Conservation (phyloP, 2,797 vertebrate genomes). For the Mycteria americana region DNA sequence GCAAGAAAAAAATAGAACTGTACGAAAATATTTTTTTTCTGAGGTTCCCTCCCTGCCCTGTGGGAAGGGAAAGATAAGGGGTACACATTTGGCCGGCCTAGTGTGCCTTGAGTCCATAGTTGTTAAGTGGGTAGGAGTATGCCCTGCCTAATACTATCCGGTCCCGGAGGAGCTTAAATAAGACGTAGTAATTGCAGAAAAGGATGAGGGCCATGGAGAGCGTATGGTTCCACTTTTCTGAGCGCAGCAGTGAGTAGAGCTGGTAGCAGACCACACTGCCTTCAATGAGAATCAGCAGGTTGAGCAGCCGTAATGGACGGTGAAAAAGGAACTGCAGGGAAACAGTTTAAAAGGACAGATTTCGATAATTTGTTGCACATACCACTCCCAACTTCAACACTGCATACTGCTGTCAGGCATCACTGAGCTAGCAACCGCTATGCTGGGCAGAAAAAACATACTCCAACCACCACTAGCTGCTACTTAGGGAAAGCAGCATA, state of each 20-base stretch:
- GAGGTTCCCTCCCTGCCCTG: constrained; percentile 65
- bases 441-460: not conserved
- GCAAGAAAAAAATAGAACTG: constrained; percentile 99
- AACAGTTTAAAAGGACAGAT: not conserved
- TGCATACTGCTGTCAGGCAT: not conserved
- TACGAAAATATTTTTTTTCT: constrained; percentile 94
- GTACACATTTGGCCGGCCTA: constrained; percentile 62
- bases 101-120: constrained; percentile 89
- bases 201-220: constrained; percentile 97
- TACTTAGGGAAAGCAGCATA: not conserved
- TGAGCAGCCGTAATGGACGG: constrained; percentile 97
- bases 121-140: constrained; percentile 89
- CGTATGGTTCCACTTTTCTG: constrained; percentile 99
- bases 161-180: constrained; percentile 98
- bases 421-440: not conserved
- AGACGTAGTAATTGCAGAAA: constrained; percentile 98
- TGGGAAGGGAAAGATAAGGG: not conserved
- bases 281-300: constrained; percentile 95
- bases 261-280: constrained; percentile 96
- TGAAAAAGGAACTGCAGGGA: constrained; percentile 92
- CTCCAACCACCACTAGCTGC: not conserved
- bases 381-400: not conserved
- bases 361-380: not conserved
- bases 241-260: constrained; percentile 96
- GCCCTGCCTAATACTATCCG: constrained; percentile 96